phyloP scores from a whole-genome alignment of 2,113 vertebrate species.

The Aldabrachelys gigantea region DNA sequence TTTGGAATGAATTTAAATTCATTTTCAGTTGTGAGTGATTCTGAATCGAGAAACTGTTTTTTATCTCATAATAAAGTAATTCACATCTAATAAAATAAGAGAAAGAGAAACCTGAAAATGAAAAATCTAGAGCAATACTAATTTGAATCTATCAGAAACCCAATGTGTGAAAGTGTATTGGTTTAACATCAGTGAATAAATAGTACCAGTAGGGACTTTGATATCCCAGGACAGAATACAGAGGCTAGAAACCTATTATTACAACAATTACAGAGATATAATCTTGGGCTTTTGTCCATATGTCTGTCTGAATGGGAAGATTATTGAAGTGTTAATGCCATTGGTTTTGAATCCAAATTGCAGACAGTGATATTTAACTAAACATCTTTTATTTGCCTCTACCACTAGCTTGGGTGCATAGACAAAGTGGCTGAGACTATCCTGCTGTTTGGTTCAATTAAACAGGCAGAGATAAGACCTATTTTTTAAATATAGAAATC shows the following conservation, averaged over 20 bases:
- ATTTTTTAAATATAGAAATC: slow-evolving; percentile 49
- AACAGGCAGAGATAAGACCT: slow-evolving; percentile 44
- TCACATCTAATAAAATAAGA: background rate
- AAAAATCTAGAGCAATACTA: background rate
- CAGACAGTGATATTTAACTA: slow-evolving; percentile 51
- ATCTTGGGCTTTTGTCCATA: slow-evolving; percentile 46
- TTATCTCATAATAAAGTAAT: background rate
- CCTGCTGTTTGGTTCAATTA: slow-evolving; percentile 70
- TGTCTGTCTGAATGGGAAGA: slow-evolving; percentile 52
- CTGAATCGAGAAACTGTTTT: slow-evolving; percentile 3
- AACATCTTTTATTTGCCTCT: slow-evolving; percentile 42
- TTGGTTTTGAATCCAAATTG: slow-evolving; percentile 59
- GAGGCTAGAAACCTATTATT: slow-evolving; percentile 40
- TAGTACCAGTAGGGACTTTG: slow-evolving; percentile 8
- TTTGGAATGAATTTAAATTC: slow-evolving; percentile 26
- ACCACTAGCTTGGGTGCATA: background rate
- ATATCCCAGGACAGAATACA: slow-evolving; percentile 31
- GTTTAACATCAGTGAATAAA: background rate
- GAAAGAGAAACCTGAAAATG: background rate
- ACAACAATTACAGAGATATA: slow-evolving; percentile 20
- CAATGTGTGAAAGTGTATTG: background rate
- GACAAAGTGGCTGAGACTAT: slow-evolving; percentile 49
- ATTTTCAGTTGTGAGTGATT: background rate
- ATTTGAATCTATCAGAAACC: background rate
- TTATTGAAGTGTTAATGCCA: slow-evolving; percentile 20